Conservation (phyloP, 2,797 vertebrate species). For the Ispidina picta region DNA sequence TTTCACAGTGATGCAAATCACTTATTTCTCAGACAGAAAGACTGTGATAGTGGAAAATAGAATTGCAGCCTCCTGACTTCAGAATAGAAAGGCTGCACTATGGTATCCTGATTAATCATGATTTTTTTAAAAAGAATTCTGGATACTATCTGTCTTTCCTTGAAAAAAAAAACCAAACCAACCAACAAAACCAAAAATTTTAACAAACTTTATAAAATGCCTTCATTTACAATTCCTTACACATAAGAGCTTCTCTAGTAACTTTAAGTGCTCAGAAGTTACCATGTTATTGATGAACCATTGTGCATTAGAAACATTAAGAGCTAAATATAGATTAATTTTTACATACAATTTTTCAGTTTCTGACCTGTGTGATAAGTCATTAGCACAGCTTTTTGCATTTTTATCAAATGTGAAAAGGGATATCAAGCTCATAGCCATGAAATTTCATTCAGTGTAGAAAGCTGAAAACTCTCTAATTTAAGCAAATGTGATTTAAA, state of each 20-base stretch:
- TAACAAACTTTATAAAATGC: background rate
- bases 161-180: background rate
- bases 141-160: background rate
- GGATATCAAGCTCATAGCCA: background rate
- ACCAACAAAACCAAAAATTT: background rate
- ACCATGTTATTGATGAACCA: background rate
- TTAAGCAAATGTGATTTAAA: constrained; percentile 16
- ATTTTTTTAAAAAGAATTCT: background rate
- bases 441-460: background rate
- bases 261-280: background rate
- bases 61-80: background rate
- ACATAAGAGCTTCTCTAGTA: background rate
- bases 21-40: background rate
- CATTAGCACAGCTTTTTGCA: background rate
- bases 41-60: background rate
- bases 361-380: background rate
- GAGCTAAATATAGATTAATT: background rate
- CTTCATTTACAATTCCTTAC: background rate
- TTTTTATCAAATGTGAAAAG: background rate
- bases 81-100: background rate
- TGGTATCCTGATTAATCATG: background rate
- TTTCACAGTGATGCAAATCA: background rate
- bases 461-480: constrained; percentile 5
- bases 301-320: background rate
- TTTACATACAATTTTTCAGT: background rate